Base-by-base conservation (phyloP, 2,888 invertebrate species). In the Eupithecia abbreviata region DNA sequence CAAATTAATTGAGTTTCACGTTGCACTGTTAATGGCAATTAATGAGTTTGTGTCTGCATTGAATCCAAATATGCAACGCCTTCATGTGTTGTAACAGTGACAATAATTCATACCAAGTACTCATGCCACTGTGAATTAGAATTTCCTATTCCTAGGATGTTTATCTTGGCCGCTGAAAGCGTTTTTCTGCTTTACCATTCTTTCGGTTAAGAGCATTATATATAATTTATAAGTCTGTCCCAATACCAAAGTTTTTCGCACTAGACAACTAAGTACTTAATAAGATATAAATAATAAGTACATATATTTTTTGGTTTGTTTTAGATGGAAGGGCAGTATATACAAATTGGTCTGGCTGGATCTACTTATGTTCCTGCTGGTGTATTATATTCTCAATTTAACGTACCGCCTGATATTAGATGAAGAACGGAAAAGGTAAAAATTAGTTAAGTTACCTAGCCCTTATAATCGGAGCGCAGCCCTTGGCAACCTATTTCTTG, bases 331-430 rank as follows among this genome's bases (percentile, higher is more conserved):
- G 83, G 99, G 98, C 67, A 98, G 98, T 90, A 98, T 99, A 86
- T 99, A 99, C 96, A 99, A 99, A 93, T 94, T 99, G 83, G 97
- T 99, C 80, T 99, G 98, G 98, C 95, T 98, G 83, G 99, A 99
- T 90, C 95, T 98, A 74, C 88, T 98, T 47, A 95, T 98, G 73
- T 99, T 98, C 90, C 95, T 98, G 79, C 92, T 96, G 55, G 90
- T 97, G 74, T 99, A 98, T 90, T 98, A 98, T 87, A 86, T 96
- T 66, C 96, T 99, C 81, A 98, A 97, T 90, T 90, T 98, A 81
- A 93, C 96, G 3, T 99, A 99, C 91, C 96, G 98, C 80, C 96
- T 97, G 85, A 91, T 96, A 42, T 93, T 98, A 81, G 95, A 96
- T 87, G 95, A 95, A 2, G 88, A 95, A 0, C 97, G 97, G 78